A percentile compares a stretch with the other conserved stretches of the same genome.
Evolutionary conservation across 2,888 invertebrate genomes (phyloP).

Genomic region (Cacoxenus indagator): DNA sequence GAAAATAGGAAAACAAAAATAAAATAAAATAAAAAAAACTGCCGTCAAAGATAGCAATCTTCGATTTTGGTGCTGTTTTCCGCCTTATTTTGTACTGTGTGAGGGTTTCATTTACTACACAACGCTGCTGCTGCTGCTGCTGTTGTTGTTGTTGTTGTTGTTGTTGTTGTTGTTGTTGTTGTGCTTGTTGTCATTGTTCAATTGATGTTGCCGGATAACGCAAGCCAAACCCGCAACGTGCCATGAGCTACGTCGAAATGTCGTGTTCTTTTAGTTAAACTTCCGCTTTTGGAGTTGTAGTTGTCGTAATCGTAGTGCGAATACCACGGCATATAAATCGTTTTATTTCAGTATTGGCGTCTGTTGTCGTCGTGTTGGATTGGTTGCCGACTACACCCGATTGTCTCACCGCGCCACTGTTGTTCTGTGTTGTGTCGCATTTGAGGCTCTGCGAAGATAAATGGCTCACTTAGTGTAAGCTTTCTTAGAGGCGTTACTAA

Average conservation of each 20-base stretch:
- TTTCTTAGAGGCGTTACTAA: too few relatives aligned
- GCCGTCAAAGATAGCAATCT: conserved; percentile 68
- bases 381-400: conserved; percentile 32
- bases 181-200: conserved; percentile 43
- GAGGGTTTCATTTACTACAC: conserved; percentile 6
- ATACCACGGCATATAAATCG: conserved; percentile 62
- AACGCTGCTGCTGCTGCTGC: conserved; percentile 21
- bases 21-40: conserved; percentile 56
- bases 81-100: conserved; percentile 35
- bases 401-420: conserved; percentile 19
- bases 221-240: conserved; percentile 33
- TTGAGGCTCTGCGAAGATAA: conserved; percentile 68
- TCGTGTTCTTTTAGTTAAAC: conserved; percentile 41
- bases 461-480: conserved; percentile 69
- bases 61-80: conserved; percentile 56
- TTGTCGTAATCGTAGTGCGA: conserved; percentile 38
- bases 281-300: conserved; percentile 22
- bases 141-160: conserved; percentile 39
- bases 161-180: conserved; percentile 31
- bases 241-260: conserved; percentile 38
- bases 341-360: conserved; percentile 61
- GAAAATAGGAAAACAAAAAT: conserved; percentile 29
- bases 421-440: conserved; percentile 54
- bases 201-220: conserved; percentile 60
- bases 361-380: conserved; percentile 45